Conservation (phyloP, 92 coral and sea anemone species). For the Scolanthus callimorphus region DNA sequence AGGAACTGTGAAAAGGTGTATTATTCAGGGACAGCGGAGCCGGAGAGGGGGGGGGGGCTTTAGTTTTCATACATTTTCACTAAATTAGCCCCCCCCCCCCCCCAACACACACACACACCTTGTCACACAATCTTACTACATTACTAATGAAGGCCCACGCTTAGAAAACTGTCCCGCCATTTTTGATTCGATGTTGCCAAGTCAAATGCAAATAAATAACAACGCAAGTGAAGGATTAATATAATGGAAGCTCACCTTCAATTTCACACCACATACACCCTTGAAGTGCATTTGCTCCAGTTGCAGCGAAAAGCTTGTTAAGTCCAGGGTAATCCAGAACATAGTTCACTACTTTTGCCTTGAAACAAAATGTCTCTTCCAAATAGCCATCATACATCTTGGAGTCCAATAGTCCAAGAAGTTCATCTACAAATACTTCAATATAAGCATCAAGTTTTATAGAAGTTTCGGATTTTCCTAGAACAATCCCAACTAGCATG, state of each 20-base stretch:
- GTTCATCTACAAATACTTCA: conserved; percentile 51
- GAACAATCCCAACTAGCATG: conserved; percentile 42
- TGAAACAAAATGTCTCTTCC: conserved; percentile 22
- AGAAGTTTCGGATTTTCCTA: conserved; percentile 2
- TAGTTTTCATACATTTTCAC: no score
- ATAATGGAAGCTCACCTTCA: conserved; percentile 23
- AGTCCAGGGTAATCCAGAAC: conserved; percentile 58
- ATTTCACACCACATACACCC: conserved; percentile 54
- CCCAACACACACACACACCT: no score
- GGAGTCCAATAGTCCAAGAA: conserved; percentile 25
- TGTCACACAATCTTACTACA: no score
- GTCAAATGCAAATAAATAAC: no score
- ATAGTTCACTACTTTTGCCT: conserved; percentile 29
- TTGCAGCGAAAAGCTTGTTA: conserved; percentile 34
- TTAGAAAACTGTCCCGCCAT: no score
- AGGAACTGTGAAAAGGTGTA: no score
- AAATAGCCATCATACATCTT: conserved; percentile 44
- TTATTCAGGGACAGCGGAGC: no score
- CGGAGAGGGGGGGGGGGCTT: no score
- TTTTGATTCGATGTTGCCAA: no score
- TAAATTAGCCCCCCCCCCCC: no score
- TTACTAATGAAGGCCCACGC: no score
- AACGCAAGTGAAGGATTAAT: no score
- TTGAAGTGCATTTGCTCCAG: conserved; percentile 43
- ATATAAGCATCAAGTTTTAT: conserved; percentile 37